These are phyloP conservation scores for Drosophila navojoa DNA, from an alignment of 1,140 invertebrate species.

Conservation along the genomic window DNA sequence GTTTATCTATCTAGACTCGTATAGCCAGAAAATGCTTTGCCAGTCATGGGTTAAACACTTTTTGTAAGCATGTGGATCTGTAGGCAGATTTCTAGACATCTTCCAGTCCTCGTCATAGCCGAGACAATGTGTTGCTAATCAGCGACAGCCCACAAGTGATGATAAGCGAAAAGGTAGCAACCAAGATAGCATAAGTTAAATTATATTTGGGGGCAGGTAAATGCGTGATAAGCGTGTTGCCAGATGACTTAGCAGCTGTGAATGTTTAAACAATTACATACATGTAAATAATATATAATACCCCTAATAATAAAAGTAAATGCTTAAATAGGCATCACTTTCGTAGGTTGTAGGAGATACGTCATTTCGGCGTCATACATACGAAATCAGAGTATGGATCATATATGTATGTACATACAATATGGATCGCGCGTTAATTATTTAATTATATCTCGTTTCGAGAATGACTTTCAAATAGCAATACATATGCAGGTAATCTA, in stretches of 20 bases:
- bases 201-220: background rate
- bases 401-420: too few relatives aligned
- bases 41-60: background rate
- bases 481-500: too few relatives aligned
- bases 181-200: background rate
- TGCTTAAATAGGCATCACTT: background rate
- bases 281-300: background rate
- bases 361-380: slow-evolving; percentile 44
- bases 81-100: background rate
- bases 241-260: slow-evolving; percentile 7
- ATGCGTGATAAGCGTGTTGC: slow-evolving; percentile 17
- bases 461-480: background rate
- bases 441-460: too few relatives aligned
- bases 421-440: too few relatives aligned
- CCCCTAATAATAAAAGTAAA: background rate
- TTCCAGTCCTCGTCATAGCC: background rate
- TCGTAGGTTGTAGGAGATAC: slow-evolving; percentile 7
- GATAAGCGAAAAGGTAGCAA: slow-evolving; percentile 23
- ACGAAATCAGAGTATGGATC: slow-evolving; percentile 29
- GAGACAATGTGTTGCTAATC: background rate
- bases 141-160: background rate
- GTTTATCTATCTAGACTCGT: too few relatives aligned
- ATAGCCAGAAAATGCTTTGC: background rate
- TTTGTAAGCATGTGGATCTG: background rate
- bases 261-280: slow-evolving; percentile 5